These are phyloP conservation scores for Ridgeia piscesae DNA, from an alignment of 1,140 invertebrate species.

Conservation along the genomic window DNA sequence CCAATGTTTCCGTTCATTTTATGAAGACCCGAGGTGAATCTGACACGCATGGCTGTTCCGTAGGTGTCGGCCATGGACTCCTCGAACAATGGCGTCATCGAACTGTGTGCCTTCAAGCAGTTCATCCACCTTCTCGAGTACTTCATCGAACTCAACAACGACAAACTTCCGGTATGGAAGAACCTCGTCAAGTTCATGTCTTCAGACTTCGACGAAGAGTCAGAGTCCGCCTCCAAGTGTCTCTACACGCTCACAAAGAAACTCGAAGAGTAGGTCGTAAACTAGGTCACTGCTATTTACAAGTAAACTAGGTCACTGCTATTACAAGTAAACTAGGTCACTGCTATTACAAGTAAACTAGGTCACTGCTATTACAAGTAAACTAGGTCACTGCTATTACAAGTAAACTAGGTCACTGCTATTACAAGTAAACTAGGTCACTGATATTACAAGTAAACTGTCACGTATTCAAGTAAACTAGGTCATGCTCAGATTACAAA, in stretches of 20 bases:
- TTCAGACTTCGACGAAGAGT: conserved; percentile 52
- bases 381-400: no score
- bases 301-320: no score
- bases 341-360: no score
- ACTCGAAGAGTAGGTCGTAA: neutral
- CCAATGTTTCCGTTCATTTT: neutral
- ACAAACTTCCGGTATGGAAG: conserved; percentile 53
- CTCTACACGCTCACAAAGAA: conserved; percentile 44
- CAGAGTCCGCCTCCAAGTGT: conserved; percentile 47
- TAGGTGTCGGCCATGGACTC: conserved; percentile 36
- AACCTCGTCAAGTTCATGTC: conserved; percentile 47
- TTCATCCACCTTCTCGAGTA: conserved; percentile 46
- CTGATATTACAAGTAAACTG: no score
- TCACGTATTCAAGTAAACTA: no score
- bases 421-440: no score
- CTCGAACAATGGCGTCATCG: conserved; percentile 52
- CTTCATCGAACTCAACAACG: conserved; percentile 44
- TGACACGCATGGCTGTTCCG: neutral
- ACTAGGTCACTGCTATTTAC: neutral
- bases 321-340: no score
- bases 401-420: no score
- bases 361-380: no score
- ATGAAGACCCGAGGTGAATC: neutral
- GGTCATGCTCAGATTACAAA: no score
- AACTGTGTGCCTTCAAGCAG: conserved; percentile 49